phyloP scores from a whole-genome alignment of 2,113 vertebrate species.

The Coreoperca whiteheadi region DNA sequence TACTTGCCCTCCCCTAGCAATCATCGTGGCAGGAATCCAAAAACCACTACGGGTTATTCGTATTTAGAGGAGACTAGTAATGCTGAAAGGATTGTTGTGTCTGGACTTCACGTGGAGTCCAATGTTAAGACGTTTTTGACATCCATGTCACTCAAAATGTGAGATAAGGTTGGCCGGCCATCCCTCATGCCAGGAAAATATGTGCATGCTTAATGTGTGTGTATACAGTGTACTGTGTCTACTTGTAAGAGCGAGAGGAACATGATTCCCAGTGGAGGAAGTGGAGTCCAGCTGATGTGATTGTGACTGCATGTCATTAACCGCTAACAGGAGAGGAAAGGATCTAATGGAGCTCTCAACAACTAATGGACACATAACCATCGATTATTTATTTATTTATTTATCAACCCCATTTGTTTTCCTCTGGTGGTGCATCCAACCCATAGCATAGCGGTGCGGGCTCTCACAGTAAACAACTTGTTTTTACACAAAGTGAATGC shows the following conservation, averaged over 20 bases:
- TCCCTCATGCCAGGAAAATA: background rate
- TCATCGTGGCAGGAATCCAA: conserved; percentile 43
- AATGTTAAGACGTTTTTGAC: background rate
- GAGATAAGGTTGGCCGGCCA: background rate
- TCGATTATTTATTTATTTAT: conserved; percentile 86
- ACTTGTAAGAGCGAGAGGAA: conserved; percentile 57
- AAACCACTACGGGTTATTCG: conserved; percentile 29
- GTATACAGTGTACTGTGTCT: conserved; percentile 44
- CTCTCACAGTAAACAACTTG: conserved; percentile 60
- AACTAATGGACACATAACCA: conserved; percentile 84
- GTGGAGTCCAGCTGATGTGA: conserved; percentile 84
- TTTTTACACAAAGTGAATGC: conserved; percentile 52
- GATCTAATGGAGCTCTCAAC: conserved; percentile 84
- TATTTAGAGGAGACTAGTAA: background rate
- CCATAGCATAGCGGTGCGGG: conserved; percentile 48
- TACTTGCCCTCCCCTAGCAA: conserved; percentile 16
- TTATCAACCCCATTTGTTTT: conserved; percentile 77
- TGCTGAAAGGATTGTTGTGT: background rate
- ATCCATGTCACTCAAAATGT: background rate
- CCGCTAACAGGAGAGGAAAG: conserved; percentile 77
- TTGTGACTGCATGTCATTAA: conserved; percentile 84
- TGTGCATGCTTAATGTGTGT: conserved; percentile 33
- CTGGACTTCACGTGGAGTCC: background rate
- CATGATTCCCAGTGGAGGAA: conserved; percentile 81
- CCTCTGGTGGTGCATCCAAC: conserved; percentile 63